phyloP scores from a whole-genome alignment of 2,113 vertebrate species.

The Ciconia stormi region DNA sequence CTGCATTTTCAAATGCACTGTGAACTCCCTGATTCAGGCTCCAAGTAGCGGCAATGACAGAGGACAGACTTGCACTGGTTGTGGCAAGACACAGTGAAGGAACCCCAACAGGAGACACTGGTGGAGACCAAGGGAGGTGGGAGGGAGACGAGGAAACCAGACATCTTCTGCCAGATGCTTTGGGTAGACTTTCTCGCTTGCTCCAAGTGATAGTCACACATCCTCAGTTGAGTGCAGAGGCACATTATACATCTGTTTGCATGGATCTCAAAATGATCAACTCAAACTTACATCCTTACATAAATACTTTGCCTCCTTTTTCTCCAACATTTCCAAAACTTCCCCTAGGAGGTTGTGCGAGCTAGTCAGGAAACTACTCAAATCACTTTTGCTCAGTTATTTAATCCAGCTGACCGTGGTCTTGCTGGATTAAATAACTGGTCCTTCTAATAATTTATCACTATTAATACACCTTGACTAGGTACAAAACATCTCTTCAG shows the following conservation, averaged over 20 bases:
- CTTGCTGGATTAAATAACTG: too few species aligned
- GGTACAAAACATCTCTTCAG: not conserved
- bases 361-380: not conserved
- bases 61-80: not conserved
- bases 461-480: not conserved
- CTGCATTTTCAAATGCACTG: not conserved
- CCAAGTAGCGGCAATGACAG: not conserved
- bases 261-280: not conserved
- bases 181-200: not conserved
- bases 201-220: not conserved
- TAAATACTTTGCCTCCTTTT: not conserved
- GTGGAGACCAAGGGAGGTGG: not conserved
- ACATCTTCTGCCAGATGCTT: not conserved
- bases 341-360: not conserved
- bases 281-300: not conserved
- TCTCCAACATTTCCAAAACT: not conserved
- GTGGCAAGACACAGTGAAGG: not conserved
- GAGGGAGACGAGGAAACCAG: not conserved
- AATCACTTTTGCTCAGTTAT: not conserved
- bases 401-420: not conserved
- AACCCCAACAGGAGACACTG: not conserved
- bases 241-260: not conserved
- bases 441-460: not conserved
- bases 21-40: not conserved
- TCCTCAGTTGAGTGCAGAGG: not conserved